Percentiles rank a stretch among this genome's conserved stretches.
Evolutionary conservation across 2,113 vertebrate species (phyloP).

Genomic region (Alexandromys fortis): DNA sequence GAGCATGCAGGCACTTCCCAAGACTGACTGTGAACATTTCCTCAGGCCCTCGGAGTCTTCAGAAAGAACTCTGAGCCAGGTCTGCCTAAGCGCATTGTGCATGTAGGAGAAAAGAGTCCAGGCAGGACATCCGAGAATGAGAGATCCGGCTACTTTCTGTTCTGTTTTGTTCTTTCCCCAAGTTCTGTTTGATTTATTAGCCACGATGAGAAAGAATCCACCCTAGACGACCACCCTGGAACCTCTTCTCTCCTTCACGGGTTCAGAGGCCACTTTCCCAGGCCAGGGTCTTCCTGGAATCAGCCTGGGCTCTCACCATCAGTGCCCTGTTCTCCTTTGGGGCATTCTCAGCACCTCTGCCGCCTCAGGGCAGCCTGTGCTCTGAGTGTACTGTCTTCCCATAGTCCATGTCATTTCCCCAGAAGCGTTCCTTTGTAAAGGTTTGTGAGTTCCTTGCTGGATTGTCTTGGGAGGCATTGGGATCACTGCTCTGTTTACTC

Average conservation of each 20-base stretch:
- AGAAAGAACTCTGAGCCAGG: conserved; percentile 38
- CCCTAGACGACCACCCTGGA: conserved; percentile 3
- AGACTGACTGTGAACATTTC: background rate
- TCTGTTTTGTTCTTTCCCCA: background rate
- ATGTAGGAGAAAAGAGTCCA: background rate
- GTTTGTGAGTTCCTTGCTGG: background rate
- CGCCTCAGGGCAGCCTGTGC: too few species aligned
- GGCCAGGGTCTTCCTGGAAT: background rate
- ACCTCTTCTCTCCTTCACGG: background rate
- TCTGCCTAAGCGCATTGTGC: conserved; percentile 23
- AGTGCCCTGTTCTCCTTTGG: background rate
- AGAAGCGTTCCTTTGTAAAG: background rate
- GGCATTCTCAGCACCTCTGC: background rate
- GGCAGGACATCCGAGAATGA: background rate
- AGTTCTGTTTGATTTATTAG: background rate
- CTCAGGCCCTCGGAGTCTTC: conserved; percentile 3
- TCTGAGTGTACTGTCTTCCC: background rate
- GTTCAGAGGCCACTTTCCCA: background rate
- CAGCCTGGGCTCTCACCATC: background rate
- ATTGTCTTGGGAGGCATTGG: background rate
- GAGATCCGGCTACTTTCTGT: background rate
- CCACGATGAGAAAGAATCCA: background rate
- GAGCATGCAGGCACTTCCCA: conserved; percentile 59
- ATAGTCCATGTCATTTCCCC: background rate
- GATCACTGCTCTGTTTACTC: background rate